Conservation (phyloP, 2,113 vertebrate species). For the Elachura formosa region DNA sequence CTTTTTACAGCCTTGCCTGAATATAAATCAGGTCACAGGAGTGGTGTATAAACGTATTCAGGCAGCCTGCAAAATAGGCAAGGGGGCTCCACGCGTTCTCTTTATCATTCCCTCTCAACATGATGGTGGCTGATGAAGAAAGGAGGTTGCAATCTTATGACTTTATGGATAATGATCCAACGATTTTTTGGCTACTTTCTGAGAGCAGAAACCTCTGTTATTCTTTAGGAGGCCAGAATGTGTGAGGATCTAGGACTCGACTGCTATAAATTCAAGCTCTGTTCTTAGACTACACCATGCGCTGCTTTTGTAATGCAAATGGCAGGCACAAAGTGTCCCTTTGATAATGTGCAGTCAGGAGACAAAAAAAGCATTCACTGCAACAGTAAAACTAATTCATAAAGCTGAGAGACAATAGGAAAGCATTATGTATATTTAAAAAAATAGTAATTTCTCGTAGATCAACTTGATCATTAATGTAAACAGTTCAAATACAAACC, state of each 20-base stretch:
- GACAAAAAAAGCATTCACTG: conserved; percentile 80
- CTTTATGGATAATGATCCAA: conserved; percentile 40
- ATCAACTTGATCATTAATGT: conserved; percentile 64
- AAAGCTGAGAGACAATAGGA: conserved; percentile 74
- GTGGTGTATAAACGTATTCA: neutral
- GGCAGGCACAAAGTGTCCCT: conserved; percentile 82
- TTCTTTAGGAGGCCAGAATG: conserved; percentile 53
- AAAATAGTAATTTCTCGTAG: conserved; percentile 40
- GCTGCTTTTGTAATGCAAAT: conserved; percentile 87
- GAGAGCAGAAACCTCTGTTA: neutral
- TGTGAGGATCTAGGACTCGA: conserved; percentile 52
- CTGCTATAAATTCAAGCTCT: conserved; percentile 75
- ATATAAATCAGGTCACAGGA: neutral
- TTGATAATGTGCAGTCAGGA: conserved; percentile 86
- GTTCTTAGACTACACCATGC: conserved; percentile 68
- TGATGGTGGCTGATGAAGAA: neutral
- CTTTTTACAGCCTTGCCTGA: neutral
- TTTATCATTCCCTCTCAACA: neutral
- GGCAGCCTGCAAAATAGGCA: neutral
- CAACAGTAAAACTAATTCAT: conserved; percentile 82
- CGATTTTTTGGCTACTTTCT: conserved; percentile 52
- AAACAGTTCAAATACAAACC: conserved; percentile 49
- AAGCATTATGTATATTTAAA: conserved; percentile 65
- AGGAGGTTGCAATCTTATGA: conserved; percentile 38
- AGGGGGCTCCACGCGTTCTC: neutral